Base-by-base conservation (phyloP, 1,140 invertebrate genomes). In the Drosophila athabasca region DNA sequence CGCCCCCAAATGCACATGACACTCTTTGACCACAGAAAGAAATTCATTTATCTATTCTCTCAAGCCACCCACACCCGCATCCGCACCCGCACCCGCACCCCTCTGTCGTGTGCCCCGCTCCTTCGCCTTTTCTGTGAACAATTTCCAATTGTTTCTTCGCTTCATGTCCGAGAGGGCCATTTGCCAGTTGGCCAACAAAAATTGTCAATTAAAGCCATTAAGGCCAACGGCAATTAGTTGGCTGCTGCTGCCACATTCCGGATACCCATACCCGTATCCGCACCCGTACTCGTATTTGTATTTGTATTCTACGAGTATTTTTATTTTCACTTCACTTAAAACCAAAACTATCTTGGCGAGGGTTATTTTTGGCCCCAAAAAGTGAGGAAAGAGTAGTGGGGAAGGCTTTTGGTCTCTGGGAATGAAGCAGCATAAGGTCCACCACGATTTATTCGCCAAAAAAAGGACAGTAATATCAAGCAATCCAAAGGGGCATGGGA, bases 171-270 rank as follows among this genome's bases (percentile, higher is more conserved):
- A 68, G 24, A 68, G n/a, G 43, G 31, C 43, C 62, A 67, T 57
- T 54, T 57, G 62, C 1, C 65, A 11, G 53, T 50, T 48, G 61
- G 49, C 46, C 48, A 54, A 76, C 67, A 59, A 70, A 64, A 70
- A 71, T 53, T 64, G 79, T 69, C 79, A 82, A 82, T 82, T 82
- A 80, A 84, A 85, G 65, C 65, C 62, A 79, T 83, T 83, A 76
- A 29, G 54, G 54, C 49, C 74, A 69, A 77, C 57, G 74, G 75
- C 62, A 80, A 73, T 83, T 83, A 82, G 76, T 82, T 80, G 55
- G 31, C 19, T 50, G 52, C 39, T 19, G 17, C 17, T 19, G 17
- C 17, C 17, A 44, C 91, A 43, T 57, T 89, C 68, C 19, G 8
- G 6, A 73, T 11, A 19, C 62, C 31, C 17, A 19, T 19, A 1